phyloP scores from a whole-genome alignment of 35 echinoderm and acorn worm genomes.

The Nesometra sesokonis region DNA sequence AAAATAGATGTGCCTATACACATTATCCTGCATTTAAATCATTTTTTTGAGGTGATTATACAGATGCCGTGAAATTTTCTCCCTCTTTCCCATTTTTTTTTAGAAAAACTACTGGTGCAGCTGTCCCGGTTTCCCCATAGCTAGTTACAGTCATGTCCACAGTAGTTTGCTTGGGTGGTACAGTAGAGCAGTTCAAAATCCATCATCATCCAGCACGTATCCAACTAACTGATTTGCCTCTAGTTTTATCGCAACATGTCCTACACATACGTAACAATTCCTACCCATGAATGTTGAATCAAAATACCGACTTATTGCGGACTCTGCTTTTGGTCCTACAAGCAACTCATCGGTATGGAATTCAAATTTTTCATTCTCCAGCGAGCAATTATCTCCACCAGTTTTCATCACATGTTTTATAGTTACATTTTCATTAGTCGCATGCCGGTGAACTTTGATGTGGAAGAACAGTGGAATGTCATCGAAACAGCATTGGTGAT shows the following conservation, averaged over 20 bases:
- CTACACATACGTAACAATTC: constrained; percentile 55
- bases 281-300: constrained; percentile 6
- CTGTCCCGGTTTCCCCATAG: too few species aligned
- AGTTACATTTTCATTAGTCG: constrained; percentile 8
- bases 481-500: constrained; percentile 67
- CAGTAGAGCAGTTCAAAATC: background rate
- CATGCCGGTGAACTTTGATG: constrained; percentile 35
- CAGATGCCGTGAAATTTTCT: too few species aligned
- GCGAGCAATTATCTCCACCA: constrained; percentile 54
- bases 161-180: too few species aligned
- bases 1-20: too few species aligned
- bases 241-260: background rate
- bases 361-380: constrained; percentile 34
- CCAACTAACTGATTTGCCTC: background rate
- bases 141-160: too few species aligned
- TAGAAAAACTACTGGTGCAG: too few species aligned
- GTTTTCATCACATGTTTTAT: constrained; percentile 54
- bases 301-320: constrained; percentile 34
- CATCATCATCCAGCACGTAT: background rate
- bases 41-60: too few species aligned
- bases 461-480: constrained; percentile 44
- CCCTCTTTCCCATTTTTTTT: too few species aligned
- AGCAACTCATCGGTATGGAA: constrained; percentile 54
- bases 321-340: constrained; percentile 40
- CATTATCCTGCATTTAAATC: too few species aligned